Base-by-base conservation (phyloP, 1,140 invertebrate species). In the Cyclargus thomasi region DNA sequence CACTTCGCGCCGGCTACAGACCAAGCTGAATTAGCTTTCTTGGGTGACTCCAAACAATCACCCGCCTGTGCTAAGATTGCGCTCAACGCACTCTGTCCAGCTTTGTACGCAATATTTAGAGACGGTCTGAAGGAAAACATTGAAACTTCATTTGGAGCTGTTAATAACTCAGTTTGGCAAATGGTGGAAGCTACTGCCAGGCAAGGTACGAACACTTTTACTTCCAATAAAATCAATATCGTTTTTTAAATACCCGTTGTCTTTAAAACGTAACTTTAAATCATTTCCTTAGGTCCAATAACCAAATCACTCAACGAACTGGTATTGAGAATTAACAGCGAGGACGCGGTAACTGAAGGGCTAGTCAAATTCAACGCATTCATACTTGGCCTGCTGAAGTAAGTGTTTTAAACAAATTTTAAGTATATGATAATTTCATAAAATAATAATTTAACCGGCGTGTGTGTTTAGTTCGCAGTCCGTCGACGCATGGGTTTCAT, bases 321-420 rank as follows among this genome's bases (percentile, higher is more conserved):
- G 59, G 96, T 97, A 10, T 93, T 97, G 81, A 93, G 95, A 80
- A 94, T 98, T 72, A 97, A 97, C 81, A 94, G 93, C 71, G 96
- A 97, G 88, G 94, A 97, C 80, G 93, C 94, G 53, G 93, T 98
- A 1, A 95, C 95, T 3, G 96, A 97, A 86, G 96, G 95, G 69
- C 92, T 96, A 79, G 93, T 97, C 67, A 97, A 97, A 82, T 97
- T 98, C 80, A 96, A 97, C 86, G 96, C 96, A 64, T 97, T 98
- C 85, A 94, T 97, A 70, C 94, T 97, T 86, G 96, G 96, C 47
- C 90, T 98, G 64, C 90, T 97, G n/a, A 98, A 97, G 95, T 96
- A 91, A 94, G 94, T 92, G 70, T 17, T 64, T 57, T 63, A 53
- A 18, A 47, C 59, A 7, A 29, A 62, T 18, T 18, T 64, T 47